phyloP scores from a whole-genome alignment of 2,113 vertebrate species.

The Neotragus pygmaeus region DNA sequence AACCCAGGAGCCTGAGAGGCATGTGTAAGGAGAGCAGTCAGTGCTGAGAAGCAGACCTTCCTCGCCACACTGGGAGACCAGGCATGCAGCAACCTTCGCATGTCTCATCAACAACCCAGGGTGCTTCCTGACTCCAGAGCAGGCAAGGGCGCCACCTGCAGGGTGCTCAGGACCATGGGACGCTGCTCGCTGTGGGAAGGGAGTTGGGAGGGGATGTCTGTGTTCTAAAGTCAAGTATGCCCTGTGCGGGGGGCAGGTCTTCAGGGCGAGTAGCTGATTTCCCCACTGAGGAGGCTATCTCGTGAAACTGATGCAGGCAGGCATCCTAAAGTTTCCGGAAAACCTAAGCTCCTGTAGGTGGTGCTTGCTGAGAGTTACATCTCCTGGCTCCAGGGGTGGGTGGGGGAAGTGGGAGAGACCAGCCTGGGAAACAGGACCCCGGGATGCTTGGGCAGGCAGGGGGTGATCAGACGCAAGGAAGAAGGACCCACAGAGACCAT shows the following conservation, averaged over 20 bases:
- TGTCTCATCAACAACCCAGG: accelerated
- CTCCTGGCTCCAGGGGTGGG: neutral
- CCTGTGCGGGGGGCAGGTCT: neutral
- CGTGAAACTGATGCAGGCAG: accelerated
- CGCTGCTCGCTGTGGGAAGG: accelerated
- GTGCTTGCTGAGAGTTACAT: neutral
- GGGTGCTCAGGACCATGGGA: neutral
- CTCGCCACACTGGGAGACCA: neutral
- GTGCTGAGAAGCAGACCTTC: neutral
- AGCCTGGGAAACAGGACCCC: accelerated
- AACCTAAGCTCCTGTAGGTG: neutral
- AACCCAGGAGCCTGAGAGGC: neutral
- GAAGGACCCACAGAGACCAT: neutral
- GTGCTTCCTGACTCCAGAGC: neutral
- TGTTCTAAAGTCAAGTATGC: neutral
- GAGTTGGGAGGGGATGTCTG: neutral
- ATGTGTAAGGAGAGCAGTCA: accelerated
- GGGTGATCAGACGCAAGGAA: neutral
- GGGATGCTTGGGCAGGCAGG: neutral
- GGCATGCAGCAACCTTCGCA: neutral
- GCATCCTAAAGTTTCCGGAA: neutral
- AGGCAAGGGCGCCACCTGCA: neutral
- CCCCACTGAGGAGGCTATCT: neutral
- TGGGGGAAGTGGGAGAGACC: neutral
- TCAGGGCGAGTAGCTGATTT: neutral